Evolutionary conservation across 2,888 invertebrate genomes (phyloP).

Genomic region (Archips crataeganus): DNA sequence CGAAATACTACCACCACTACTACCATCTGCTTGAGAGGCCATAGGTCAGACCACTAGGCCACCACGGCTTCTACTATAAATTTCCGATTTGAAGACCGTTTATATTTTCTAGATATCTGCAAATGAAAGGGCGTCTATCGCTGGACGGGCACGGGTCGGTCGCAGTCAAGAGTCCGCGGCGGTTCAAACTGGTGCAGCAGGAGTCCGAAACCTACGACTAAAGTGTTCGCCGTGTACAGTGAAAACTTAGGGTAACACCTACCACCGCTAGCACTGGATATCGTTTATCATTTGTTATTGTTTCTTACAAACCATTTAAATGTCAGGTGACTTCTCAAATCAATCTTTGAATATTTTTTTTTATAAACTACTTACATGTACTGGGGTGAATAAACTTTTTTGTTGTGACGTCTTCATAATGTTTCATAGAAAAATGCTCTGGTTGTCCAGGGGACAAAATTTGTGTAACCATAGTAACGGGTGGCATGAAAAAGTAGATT

Average conservation of each 20-base stretch:
- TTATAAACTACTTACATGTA: too few relatives aligned
- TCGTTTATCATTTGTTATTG: conserved; percentile 2
- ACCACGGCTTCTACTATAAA: too few relatives aligned
- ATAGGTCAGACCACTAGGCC: too few relatives aligned
- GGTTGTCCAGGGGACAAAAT: too few relatives aligned
- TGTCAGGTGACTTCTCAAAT: background rate
- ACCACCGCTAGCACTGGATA: background rate
- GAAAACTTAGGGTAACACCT: background rate
- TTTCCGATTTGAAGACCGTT: background rate
- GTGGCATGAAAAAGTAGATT: too few relatives aligned
- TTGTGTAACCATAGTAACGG: too few relatives aligned
- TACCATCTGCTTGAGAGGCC: too few relatives aligned
- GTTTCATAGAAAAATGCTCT: too few relatives aligned
- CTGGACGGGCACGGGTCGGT: conserved; percentile 92
- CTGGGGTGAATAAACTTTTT: too few relatives aligned
- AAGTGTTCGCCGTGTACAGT: conserved; percentile 39
- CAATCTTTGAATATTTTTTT: too few relatives aligned
- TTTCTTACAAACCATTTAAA: background rate
- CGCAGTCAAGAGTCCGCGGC: conserved; percentile 93
- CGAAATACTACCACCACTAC: too few relatives aligned
- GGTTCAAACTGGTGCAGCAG: conserved; percentile 95
- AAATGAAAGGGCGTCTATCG: conserved; percentile 91
- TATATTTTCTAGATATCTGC: conserved; percentile 83
- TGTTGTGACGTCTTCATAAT: too few relatives aligned
- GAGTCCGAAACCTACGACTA: conserved; percentile 96